Percentiles rank a stretch among this genome's conserved stretches.
These are phyloP conservation scores for Hemithea aestivaria DNA, from an alignment of 2,888 invertebrate genomes.

Conservation along the genomic window DNA sequence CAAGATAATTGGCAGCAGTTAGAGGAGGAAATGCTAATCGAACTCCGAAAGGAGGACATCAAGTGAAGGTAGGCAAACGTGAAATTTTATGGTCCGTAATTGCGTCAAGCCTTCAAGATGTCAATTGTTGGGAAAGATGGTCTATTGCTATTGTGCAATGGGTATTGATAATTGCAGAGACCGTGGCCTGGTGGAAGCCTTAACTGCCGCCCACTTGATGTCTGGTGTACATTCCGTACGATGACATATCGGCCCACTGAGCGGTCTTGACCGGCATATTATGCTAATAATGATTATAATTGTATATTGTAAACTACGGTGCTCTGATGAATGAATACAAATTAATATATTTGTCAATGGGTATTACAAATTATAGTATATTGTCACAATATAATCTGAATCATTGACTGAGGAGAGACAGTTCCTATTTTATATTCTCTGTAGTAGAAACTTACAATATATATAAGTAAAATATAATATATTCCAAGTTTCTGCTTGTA, in stretches of 20 bases:
- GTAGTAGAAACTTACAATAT: no score
- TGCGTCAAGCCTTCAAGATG: constrained; percentile 9
- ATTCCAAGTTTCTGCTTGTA: no score
- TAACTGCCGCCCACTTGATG: constrained; percentile 11
- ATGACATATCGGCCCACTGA: constrained; percentile 2
- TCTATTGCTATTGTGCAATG: constrained; percentile 31
- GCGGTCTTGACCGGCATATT: constrained; percentile 6
- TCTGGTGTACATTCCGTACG: constrained; percentile 8
- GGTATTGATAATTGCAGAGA: constrained; percentile 37
- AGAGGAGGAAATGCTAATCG: neutral
- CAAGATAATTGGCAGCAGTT: no score
- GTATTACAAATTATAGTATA: no score
- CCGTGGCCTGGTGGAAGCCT: constrained; percentile 6
- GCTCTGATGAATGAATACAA: no score
- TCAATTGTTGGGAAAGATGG: constrained; percentile 11
- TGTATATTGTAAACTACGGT: no score
- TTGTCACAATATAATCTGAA: no score
- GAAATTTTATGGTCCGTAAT: constrained; percentile 16
- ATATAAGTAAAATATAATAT: no score
- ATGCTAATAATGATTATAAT: constrained; percentile 1
- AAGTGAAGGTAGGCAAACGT: constrained; percentile 8
- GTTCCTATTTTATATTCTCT: no score
- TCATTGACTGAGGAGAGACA: no score
- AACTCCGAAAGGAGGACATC: neutral
- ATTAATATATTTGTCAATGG: no score